phyloP scores from a whole-genome alignment of 2,113 vertebrate genomes.

The Pachycephala philippinensis region DNA sequence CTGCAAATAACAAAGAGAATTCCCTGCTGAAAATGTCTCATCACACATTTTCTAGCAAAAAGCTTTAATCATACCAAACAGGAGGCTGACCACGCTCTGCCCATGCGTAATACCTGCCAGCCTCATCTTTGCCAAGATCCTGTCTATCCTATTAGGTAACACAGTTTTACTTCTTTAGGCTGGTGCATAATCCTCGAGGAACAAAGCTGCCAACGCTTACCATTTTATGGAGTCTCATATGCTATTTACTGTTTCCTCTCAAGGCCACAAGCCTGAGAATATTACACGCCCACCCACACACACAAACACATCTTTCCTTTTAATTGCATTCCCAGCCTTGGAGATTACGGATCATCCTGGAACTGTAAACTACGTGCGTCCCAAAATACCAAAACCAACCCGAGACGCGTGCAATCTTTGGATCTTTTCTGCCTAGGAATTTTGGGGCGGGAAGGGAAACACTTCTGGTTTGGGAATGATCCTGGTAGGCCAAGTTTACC shows the following conservation, averaged over 20 bases:
- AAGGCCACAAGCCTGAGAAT: not conserved
- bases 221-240: not conserved
- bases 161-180: not conserved
- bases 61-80: not conserved
- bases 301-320: not conserved
- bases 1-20: not conserved
- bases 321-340: not conserved
- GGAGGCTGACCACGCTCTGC: not conserved
- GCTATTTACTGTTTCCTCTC: conserved; percentile 6
- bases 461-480: not conserved
- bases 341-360: not conserved
- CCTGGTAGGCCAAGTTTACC: not conserved
- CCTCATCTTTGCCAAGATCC: not conserved
- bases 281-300: not conserved
- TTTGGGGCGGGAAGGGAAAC: not conserved
- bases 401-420: fast-evolving
- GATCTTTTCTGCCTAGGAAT: not conserved
- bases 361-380: not conserved
- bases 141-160: not conserved
- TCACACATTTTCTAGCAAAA: not conserved
- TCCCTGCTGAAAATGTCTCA: not conserved
- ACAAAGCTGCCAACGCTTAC: not conserved
- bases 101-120: not conserved
- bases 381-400: not conserved
- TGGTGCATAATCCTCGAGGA: not conserved